phyloP scores from a whole-genome alignment of 2,113 vertebrate genomes.

The Poecilia latipinna region DNA sequence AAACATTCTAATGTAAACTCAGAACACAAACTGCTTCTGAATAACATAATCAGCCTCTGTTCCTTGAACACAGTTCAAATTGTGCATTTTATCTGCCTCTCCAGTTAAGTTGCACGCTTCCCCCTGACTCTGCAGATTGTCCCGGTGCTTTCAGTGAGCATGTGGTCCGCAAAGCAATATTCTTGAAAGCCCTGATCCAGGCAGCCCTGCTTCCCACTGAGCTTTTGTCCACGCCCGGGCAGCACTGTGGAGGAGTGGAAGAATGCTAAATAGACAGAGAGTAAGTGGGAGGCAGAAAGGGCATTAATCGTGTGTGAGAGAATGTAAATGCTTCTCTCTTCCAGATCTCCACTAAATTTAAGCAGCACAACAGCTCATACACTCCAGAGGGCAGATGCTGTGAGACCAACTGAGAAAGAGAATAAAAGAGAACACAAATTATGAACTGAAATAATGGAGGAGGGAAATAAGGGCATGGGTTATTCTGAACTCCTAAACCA shows the following conservation, averaged over 20 bases:
- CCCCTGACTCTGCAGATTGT: conserved; percentile 67
- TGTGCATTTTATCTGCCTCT: conserved; percentile 26
- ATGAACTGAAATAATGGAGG: conserved; percentile 68
- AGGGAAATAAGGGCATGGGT: conserved; percentile 36
- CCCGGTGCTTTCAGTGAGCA: conserved; percentile 34
- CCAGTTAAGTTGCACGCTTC: conserved; percentile 38
- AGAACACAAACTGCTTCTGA: conserved; percentile 3
- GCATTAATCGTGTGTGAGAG: conserved; percentile 38
- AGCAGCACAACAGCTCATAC: conserved; percentile 33
- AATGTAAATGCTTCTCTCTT: conserved; percentile 28
- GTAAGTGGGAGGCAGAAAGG: conserved; percentile 53
- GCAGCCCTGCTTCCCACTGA: conserved; percentile 63
- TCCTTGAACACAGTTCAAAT: conserved; percentile 13
- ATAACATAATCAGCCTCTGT: conserved; percentile 9
- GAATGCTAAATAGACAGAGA: conserved; percentile 70
- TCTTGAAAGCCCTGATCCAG: conserved; percentile 70
- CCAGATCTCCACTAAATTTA: conserved; percentile 58
- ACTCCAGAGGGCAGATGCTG: conserved; percentile 50
- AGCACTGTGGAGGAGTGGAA: conserved; percentile 45
- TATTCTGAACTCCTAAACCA: conserved; percentile 60
- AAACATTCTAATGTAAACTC: neutral
- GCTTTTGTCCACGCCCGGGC: conserved; percentile 65
- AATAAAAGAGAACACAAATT: conserved; percentile 32
- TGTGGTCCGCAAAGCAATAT: conserved; percentile 69
- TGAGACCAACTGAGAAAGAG: conserved; percentile 26